Conservation (phyloP, 2,113 vertebrate genomes). For the Caranx melampygus region DNA sequence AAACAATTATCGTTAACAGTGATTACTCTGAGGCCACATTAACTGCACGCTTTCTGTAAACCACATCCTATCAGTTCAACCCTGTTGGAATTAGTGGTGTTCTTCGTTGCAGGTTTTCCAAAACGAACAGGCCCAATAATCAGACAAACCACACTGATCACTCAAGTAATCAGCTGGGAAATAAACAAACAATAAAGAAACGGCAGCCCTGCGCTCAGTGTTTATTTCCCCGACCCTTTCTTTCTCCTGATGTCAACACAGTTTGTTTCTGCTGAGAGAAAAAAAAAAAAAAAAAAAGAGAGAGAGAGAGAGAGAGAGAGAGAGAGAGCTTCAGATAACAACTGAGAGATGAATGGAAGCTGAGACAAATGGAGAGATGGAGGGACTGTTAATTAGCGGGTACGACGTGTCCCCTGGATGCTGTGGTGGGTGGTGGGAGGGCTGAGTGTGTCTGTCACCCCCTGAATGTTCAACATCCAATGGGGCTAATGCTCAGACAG, state of each 20-base stretch:
- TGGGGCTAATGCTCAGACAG: conserved; percentile 36
- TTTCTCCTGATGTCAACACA: conserved; percentile 25
- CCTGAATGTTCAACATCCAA: conserved; percentile 50
- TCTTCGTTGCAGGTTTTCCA: conserved; percentile 23
- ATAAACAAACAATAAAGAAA: background rate
- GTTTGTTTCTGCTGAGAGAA: conserved; percentile 26
- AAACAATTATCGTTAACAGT: conserved; percentile 23
- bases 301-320: background rate
- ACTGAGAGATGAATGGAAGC: conserved; percentile 25
- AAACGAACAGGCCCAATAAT: conserved; percentile 37
- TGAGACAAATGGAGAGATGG: conserved; percentile 29
- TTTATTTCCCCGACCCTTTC: background rate
- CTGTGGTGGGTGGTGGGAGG: conserved; percentile 14
- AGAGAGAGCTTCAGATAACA: background rate
- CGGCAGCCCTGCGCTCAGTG: background rate
- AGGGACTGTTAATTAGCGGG: conserved; percentile 45
- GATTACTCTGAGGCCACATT: conserved; percentile 30
- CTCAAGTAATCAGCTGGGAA: conserved; percentile 19
- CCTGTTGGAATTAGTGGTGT: conserved; percentile 22
- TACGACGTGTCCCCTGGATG: conserved; percentile 28
- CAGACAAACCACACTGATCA: conserved; percentile 42
- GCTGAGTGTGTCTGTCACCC: conserved; percentile 32
- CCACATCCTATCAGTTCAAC: conserved; percentile 11
- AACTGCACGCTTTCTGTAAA: conserved; percentile 10
- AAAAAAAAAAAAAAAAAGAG: conserved; percentile 17